These are phyloP conservation scores for Tachina grossa DNA, from an alignment of 2,888 invertebrate genomes.

Conservation along the genomic window DNA sequence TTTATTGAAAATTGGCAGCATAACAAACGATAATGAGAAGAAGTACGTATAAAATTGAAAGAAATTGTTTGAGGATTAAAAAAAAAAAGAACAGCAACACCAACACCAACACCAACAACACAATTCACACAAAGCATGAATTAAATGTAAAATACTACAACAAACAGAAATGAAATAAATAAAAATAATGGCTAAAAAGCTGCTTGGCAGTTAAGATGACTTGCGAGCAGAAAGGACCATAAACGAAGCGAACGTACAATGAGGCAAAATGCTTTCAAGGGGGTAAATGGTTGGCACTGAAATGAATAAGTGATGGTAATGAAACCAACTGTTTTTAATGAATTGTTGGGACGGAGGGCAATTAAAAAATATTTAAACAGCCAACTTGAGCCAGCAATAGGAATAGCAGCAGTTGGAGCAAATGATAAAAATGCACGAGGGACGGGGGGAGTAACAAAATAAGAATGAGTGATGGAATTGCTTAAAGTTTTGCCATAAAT, in stretches of 20 bases:
- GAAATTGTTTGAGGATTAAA: constrained; percentile 66
- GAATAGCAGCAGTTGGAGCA: constrained; percentile 54
- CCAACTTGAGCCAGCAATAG: constrained; percentile 71
- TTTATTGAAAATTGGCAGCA: constrained; percentile 74
- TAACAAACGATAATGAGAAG: constrained; percentile 69
- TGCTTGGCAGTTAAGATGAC: constrained; percentile 23
- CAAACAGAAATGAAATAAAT: constrained; percentile 78
- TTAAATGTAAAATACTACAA: constrained; percentile 71
- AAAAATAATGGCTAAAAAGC: constrained; percentile 75
- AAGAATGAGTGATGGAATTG: constrained; percentile 68
- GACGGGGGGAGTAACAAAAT: constrained; percentile 24
- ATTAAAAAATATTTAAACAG: constrained; percentile 81
- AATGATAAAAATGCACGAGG: constrained; percentile 18
- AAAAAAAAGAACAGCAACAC: constrained; percentile 24
- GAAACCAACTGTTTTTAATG: constrained; percentile 65
- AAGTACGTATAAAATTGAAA: constrained; percentile 58
- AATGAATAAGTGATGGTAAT: constrained; percentile 58
- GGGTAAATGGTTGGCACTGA: constrained; percentile 56
- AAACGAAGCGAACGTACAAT: constrained; percentile 8
- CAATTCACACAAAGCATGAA: constrained; percentile 43
- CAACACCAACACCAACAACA: neutral
- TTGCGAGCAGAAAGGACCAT: constrained; percentile 28
- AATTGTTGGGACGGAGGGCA: constrained; percentile 73
- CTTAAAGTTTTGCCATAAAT: constrained; percentile 71
- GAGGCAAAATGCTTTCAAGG: constrained; percentile 30